Percentiles rank a stretch among this genome's conserved stretches.
Evolutionary conservation across 1,140 invertebrate genomes (phyloP).

Genomic region (Atopsyche davidsoni): DNA sequence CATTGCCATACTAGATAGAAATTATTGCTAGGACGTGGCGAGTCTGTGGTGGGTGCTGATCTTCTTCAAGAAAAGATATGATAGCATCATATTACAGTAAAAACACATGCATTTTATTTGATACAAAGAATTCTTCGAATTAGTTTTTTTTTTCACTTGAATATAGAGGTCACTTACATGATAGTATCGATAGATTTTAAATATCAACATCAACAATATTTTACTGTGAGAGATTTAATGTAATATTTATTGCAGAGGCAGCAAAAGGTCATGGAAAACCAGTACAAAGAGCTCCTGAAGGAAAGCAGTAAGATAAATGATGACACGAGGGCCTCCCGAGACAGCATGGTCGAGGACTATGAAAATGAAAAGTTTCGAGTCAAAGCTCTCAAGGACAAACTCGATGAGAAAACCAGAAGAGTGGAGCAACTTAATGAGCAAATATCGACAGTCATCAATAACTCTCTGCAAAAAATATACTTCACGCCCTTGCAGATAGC

Average conservation of each 20-base stretch:
- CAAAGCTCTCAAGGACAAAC: conserved; percentile 9
- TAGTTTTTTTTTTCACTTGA: too few species aligned
- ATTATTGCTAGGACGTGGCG: too few species aligned
- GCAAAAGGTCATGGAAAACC: conserved; percentile 12
- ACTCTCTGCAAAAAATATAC: conserved; percentile 17
- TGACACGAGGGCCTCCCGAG: conserved; percentile 1
- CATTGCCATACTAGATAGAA: too few species aligned
- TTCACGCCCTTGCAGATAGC: conserved; percentile 12
- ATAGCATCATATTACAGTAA: too few species aligned
- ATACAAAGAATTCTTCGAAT: too few species aligned
- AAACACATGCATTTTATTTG: too few species aligned
- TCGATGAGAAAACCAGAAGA: conserved; percentile 22
- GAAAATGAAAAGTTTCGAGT: conserved; percentile 19
- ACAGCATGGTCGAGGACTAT: conserved; percentile 8
- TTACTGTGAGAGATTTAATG: too few species aligned
- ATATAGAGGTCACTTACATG: too few species aligned
- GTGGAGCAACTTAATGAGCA: conserved; percentile 31
- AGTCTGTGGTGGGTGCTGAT: too few species aligned
- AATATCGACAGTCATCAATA: conserved; percentile 10
- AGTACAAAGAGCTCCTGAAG: conserved; percentile 22
- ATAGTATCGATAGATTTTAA: too few species aligned
- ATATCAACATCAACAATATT: too few species aligned
- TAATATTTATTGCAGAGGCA: conserved; percentile 11
- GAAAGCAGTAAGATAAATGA: conserved; percentile 7
- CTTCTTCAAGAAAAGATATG: too few species aligned